These are phyloP conservation scores for Sinocyclocheilus anophthalmus DNA, from an alignment of 2,113 vertebrate species.

Conservation along the genomic window DNA sequence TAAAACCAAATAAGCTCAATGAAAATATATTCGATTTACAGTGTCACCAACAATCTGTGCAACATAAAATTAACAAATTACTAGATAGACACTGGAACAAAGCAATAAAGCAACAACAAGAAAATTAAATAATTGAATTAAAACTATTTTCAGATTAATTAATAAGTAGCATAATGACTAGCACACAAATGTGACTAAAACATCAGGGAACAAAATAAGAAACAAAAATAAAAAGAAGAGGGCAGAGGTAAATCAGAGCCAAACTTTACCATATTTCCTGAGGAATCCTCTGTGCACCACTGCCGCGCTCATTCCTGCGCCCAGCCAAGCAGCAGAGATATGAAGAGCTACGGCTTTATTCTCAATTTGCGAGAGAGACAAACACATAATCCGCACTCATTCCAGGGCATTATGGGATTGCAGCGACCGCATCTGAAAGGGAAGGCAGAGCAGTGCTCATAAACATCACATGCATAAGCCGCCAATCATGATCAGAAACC, in stretches of 20 bases:
- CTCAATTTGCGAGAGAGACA: slow-evolving; percentile 40
- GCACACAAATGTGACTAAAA: too few species aligned
- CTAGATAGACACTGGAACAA: too few species aligned
- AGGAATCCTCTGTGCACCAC: slow-evolving; percentile 79
- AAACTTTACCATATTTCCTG: slow-evolving; percentile 77
- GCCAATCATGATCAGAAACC: slow-evolving; percentile 40
- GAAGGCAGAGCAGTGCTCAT: slow-evolving; percentile 17
- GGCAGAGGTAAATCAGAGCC: not conserved
- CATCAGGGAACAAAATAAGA: not conserved
- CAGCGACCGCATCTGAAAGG: slow-evolving; percentile 1
- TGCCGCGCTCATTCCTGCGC: slow-evolving; percentile 70
- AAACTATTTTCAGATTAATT: not conserved
- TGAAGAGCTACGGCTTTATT: slow-evolving; percentile 47
- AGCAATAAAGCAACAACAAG: too few species aligned
- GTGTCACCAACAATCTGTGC: not conserved
- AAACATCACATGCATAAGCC: slow-evolving; percentile 53
- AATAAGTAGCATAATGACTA: not conserved
- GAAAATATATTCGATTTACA: too few species aligned
- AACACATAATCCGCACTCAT: slow-evolving; percentile 66
- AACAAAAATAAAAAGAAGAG: not conserved
- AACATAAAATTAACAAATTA: not conserved
- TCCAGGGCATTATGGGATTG: slow-evolving; percentile 57
- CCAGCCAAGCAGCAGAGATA: slow-evolving; percentile 29
- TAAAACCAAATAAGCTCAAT: not conserved
- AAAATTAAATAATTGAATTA: too few species aligned